phyloP scores from a whole-genome alignment of 1,140 invertebrate genomes.

The Achatina immaculata region DNA sequence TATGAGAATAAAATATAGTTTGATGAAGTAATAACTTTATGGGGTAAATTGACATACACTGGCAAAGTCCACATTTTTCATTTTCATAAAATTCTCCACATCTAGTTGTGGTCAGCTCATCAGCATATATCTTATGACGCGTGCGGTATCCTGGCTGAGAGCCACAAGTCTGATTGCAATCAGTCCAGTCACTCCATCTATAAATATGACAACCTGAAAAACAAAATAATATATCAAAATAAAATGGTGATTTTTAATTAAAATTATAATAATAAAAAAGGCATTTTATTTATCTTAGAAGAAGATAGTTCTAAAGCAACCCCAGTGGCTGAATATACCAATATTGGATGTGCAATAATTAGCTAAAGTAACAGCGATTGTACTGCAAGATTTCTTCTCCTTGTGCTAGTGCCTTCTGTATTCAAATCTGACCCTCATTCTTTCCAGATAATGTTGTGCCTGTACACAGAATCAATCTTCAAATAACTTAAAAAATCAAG shows the following conservation, averaged over 20 bases:
- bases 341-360: neutral
- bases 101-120: neutral
- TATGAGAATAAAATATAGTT: too few relatives aligned
- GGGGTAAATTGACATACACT: neutral
- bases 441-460: too few relatives aligned
- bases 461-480: too few relatives aligned
- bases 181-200: conserved; percentile 11
- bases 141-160: neutral
- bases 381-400: too few relatives aligned
- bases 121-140: neutral
- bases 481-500: too few relatives aligned
- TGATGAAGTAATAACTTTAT: too few relatives aligned
- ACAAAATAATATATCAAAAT: neutral
- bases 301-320: neutral
- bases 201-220: neutral
- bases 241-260: too few relatives aligned
- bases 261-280: too few relatives aligned
- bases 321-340: neutral
- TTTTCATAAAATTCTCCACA: neutral
- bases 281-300: too few relatives aligned
- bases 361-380: neutral
- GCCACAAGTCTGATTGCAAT: neutral
- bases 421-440: too few relatives aligned
- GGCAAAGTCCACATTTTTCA: neutral
- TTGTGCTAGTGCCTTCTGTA: too few relatives aligned